Evolutionary conservation across 2,113 vertebrate genomes (phyloP), one percentile per base, ranked within the genome.

Genomic region (Rhegmatorhina hoffmannsi): DNA sequence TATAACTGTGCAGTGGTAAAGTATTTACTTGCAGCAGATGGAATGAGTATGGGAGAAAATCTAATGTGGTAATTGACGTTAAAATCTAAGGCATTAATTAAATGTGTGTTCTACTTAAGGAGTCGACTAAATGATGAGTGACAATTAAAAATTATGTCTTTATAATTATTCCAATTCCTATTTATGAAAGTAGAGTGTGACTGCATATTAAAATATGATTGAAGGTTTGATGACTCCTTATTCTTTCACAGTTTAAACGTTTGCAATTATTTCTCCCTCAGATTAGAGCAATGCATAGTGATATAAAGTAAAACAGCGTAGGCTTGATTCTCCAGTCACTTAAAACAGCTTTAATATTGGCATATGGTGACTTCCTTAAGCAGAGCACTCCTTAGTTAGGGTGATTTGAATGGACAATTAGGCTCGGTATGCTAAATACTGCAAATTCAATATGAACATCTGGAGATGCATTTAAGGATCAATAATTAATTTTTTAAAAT

Each of bases 61-160:
- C 80, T 95, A 94, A 94, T 87, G 85, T 85, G 66, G 87, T 83
- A 94, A 96, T 79, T 96, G 91, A 94, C 2, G 8, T 66, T 94
- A 89, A 92, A 96, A 93, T 94, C 87, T 68, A 93, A 96, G 92
- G 90, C 92, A 96, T 94, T 96, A 96, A 97, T 97, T 97, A 96
- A 97, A 95, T 92, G 79, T 94, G 94, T 96, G 85, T 76, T 95
- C 93, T 95, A 72, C 92, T 96, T 92, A 94, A 78, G 70, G 73
- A 97, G 83, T 90, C 23, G 59, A 91, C 89, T 79, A 88, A 94
- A 94, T 56, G 89, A 97, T 94, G 87, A 96, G 75, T 95, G 92
- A 94, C 90, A 96, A 96, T 96, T 97, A 93, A 96, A 94, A 97
- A 93, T 80, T 43, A 95, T 95, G 86, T 84, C 88, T 96, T 95